Evolutionary conservation across 2,797 vertebrate genomes (phyloP).

Genomic region (Mormyrops attenuatus): DNA sequence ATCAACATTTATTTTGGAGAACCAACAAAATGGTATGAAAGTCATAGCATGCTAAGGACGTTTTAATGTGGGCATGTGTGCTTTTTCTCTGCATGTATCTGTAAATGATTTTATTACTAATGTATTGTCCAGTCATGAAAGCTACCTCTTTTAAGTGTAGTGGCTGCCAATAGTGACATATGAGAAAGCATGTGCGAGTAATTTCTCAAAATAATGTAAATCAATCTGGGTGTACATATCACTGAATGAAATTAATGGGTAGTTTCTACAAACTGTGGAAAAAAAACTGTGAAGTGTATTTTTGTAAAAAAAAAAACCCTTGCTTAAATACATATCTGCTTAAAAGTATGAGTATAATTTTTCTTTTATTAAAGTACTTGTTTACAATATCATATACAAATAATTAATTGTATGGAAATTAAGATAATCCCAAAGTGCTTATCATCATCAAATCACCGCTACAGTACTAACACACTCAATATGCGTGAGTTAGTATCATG

Average conservation of each 20-base stretch:
- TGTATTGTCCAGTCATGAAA: slow-evolving; percentile 83
- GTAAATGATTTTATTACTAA: slow-evolving; percentile 31
- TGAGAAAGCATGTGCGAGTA: slow-evolving; percentile 40
- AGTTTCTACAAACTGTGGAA: slow-evolving; percentile 81
- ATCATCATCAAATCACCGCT: background rate
- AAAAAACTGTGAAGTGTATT: slow-evolving; percentile 67
- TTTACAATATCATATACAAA: background rate
- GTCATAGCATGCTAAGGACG: background rate
- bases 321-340: slow-evolving; percentile 53
- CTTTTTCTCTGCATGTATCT: background rate
- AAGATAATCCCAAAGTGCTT: background rate
- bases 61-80: background rate
- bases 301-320: slow-evolving; percentile 69
- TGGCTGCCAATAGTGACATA: slow-evolving; percentile 83
- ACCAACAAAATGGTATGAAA: slow-evolving; percentile 2
- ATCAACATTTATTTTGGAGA: background rate
- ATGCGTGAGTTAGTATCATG: background rate
- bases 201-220: slow-evolving; percentile 59
- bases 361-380: background rate
- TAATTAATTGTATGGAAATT: background rate
- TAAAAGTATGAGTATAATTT: slow-evolving; percentile 30
- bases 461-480: background rate
- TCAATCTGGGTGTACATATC: slow-evolving; percentile 76
- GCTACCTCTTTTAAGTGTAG: slow-evolving; percentile 92
- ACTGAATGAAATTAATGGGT: slow-evolving; percentile 64